These are phyloP conservation scores for Platycnemis pennipes DNA, from an alignment of 2,888 invertebrate species.

Conservation along the genomic window DNA sequence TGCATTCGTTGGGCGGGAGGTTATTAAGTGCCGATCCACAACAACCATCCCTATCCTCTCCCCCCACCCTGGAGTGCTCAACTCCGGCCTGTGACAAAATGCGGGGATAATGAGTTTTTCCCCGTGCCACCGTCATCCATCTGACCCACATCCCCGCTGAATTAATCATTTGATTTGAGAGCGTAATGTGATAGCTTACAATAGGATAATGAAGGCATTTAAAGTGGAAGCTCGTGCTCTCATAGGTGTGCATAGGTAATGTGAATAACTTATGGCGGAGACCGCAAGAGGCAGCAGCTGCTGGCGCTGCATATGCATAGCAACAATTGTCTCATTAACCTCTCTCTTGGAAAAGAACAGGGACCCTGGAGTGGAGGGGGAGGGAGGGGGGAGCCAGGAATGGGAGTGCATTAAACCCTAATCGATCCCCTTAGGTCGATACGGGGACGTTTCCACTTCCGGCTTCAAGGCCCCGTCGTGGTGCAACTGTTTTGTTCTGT, in stretches of 20 bases:
- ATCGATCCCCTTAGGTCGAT: constrained; percentile 12
- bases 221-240: neutral
- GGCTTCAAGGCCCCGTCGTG: neutral
- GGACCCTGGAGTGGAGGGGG: neutral
- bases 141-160: neutral
- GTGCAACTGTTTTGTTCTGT: neutral
- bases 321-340: constrained; percentile 30
- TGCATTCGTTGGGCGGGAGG: neutral
- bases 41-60: too few relatives aligned
- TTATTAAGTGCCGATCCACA: too few relatives aligned
- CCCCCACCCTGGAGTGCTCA: too few relatives aligned
- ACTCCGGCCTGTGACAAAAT: neutral
- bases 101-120: neutral
- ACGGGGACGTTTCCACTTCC: neutral
- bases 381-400: neutral
- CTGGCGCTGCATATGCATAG: constrained; percentile 23
- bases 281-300: neutral
- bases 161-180: neutral
- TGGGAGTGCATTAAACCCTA: constrained; percentile 24
- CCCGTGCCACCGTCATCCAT: neutral
- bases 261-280: neutral
- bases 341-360: neutral
- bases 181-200: constrained; percentile 10
- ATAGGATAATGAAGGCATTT: constrained; percentile 13
- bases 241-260: neutral